Evolutionary conservation across 2,888 invertebrate genomes (phyloP), one percentile per base, ranked within the genome.

Genomic region (Drosophila flavopinicola): DNA sequence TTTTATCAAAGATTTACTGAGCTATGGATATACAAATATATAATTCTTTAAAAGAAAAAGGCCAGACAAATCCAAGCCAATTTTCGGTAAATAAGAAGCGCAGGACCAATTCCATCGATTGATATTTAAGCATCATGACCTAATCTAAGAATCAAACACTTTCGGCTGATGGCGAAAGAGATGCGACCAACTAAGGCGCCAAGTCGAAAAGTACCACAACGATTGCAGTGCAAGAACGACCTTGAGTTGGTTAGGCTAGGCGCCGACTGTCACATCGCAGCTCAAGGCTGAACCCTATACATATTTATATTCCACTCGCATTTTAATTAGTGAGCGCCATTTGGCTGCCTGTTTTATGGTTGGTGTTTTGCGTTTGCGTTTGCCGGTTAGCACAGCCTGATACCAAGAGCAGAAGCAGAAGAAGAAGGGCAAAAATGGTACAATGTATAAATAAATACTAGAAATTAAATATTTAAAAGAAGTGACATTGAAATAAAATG

Each of bases 291-390:
- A 39, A 58, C n/a, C 41, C 33, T 38, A 25, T 37, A 23, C 47
- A 59, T 35, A 82, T 76, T 57, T 64, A 54, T 61, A 44, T 51
- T 20, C 11, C 45, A 33, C 37, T 58, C 58, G 33, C 32, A 75
- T 85, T 82, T 85, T 85, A 85, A 85, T 85, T 79, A 85, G 75
- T 57, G 63, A 54, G 48, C 30, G 48, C 20, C 33, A 35, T 45
- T 58, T 37, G 32, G 52, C 32, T 56, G 71, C 39, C 66, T 45
- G 38, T 33, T 64, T 61, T 47, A 32, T 41, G 60, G 38, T 49
- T 20, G n/a, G 6, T 15, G n/a, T n/a, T n/a, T n/a, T n/a, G n/a
- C n/a, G n/a, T 33, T 10, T 29, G 24, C 27, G 32, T 45, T 47
- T 38, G 20, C 29, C 15, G 42, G 9, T 11, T 39, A 24, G 52